Evolutionary conservation across 2,888 invertebrate species (phyloP).

Genomic region (Diabrotica balteata): DNA sequence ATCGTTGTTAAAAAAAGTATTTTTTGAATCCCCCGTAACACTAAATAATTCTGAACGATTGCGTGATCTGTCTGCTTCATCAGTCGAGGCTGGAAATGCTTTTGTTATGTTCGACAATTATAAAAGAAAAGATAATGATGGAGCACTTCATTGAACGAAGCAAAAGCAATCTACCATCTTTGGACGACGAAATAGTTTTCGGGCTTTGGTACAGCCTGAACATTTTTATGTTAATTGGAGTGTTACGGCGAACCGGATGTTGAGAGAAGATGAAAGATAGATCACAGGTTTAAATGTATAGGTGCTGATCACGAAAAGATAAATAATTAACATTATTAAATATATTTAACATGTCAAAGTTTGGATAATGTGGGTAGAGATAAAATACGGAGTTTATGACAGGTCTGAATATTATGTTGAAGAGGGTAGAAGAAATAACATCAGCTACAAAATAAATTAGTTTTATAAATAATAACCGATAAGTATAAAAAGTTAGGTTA

Average conservation of each 20-base stretch:
- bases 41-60: conserved; percentile 11
- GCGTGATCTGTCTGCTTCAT: conserved; percentile 38
- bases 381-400: too few relatives aligned
- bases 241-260: background rate
- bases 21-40: background rate
- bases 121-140: conserved; percentile 35
- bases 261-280: background rate
- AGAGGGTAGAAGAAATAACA: too few relatives aligned
- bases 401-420: too few relatives aligned
- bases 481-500: too few relatives aligned
- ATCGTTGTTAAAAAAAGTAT: too few relatives aligned
- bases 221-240: conserved; percentile 22
- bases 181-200: conserved; percentile 21
- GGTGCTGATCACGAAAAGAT: too few relatives aligned
- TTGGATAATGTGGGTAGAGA: too few relatives aligned
- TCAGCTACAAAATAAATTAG: too few relatives aligned
- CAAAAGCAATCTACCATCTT: conserved; percentile 30
- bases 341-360: too few relatives aligned
- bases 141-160: conserved; percentile 33
- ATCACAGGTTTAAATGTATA: too few relatives aligned
- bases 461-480: too few relatives aligned
- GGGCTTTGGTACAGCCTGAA: conserved; percentile 19
- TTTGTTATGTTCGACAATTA: conserved; percentile 38
- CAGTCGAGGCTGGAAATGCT: conserved; percentile 31
- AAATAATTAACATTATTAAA: too few relatives aligned